Conservation (phyloP, 2,888 invertebrate genomes). For the Phortica okadai region DNA sequence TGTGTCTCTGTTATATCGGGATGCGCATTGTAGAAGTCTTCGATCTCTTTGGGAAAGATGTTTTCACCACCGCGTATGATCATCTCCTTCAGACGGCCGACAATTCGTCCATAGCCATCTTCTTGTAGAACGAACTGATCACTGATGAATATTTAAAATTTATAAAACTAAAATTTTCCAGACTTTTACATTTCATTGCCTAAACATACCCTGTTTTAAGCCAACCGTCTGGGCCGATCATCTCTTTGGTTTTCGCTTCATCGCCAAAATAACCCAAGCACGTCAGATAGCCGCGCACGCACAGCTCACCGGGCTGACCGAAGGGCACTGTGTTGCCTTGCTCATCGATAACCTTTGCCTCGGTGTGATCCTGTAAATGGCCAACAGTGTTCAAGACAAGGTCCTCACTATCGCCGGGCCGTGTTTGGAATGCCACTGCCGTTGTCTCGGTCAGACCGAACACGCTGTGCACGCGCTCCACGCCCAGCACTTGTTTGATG, state of each 20-base stretch:
- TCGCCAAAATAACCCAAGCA: slow-evolving; percentile 88
- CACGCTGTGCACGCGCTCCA: slow-evolving; percentile 78
- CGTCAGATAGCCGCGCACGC: slow-evolving; percentile 82
- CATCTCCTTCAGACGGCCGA: slow-evolving; percentile 86
- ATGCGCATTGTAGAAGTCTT: slow-evolving; percentile 83
- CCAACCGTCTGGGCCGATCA: slow-evolving; percentile 83
- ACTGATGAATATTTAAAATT: slow-evolving; percentile 45
- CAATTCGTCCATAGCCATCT: slow-evolving; percentile 82
- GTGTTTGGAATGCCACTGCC: slow-evolving; percentile 78
- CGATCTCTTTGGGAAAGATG: slow-evolving; percentile 88
- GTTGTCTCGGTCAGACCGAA: slow-evolving; percentile 81
- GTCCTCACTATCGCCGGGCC: slow-evolving; percentile 76
- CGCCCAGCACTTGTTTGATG: slow-evolving; percentile 77
- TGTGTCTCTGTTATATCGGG: slow-evolving; percentile 83
- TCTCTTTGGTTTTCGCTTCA: slow-evolving; percentile 82
- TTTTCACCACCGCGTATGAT: slow-evolving; percentile 90
- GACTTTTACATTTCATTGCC: background rate
- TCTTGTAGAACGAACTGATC: slow-evolving; percentile 80
- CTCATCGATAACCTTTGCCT: slow-evolving; percentile 80
- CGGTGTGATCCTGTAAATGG: slow-evolving; percentile 78
- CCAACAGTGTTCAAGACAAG: slow-evolving; percentile 78
- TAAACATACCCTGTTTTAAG: slow-evolving; percentile 82
- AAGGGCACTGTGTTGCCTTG: slow-evolving; percentile 81
- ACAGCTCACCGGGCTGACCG: slow-evolving; percentile 85
- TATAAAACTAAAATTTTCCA: background rate